These are phyloP conservation scores for Neoitamus cyanurus DNA, from an alignment of 2,888 invertebrate species.

Conservation along the genomic window DNA sequence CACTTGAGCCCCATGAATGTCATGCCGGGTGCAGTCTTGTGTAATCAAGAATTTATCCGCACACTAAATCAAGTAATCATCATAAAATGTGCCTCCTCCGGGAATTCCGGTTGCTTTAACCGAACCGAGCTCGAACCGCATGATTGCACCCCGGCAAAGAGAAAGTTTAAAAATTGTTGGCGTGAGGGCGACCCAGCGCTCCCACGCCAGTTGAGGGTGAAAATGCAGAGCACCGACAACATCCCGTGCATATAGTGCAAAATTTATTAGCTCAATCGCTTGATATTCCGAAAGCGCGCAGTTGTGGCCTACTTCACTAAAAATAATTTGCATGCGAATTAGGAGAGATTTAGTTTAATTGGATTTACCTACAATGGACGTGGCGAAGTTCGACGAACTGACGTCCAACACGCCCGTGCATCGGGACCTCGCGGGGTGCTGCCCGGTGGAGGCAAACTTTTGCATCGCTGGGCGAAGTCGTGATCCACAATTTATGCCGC, in stretches of 20 bases:
- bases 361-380: constrained; percentile 26
- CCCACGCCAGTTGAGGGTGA: background rate
- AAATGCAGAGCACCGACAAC: background rate
- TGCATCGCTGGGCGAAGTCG: background rate
- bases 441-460: background rate
- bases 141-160: constrained; percentile 24
- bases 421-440: background rate
- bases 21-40: background rate
- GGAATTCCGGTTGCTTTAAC: background rate
- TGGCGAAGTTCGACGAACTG: constrained; percentile 3
- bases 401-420: background rate
- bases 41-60: constrained; percentile 2
- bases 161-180: constrained; percentile 20
- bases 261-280: constrained; percentile 23
- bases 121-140: background rate
- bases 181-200: background rate
- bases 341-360: constrained; percentile 28
- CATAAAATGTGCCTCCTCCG: background rate
- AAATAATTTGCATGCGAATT: constrained; percentile 32
- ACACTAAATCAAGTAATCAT: constrained; percentile 15
- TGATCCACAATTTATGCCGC: background rate
- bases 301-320: constrained; percentile 15
- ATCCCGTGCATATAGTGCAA: background rate
- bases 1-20: background rate
- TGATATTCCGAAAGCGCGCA: constrained; percentile 7